These are phyloP conservation scores for Meghimatium bilineatum DNA, from an alignment of 2,888 invertebrate genomes.

Conservation along the genomic window DNA sequence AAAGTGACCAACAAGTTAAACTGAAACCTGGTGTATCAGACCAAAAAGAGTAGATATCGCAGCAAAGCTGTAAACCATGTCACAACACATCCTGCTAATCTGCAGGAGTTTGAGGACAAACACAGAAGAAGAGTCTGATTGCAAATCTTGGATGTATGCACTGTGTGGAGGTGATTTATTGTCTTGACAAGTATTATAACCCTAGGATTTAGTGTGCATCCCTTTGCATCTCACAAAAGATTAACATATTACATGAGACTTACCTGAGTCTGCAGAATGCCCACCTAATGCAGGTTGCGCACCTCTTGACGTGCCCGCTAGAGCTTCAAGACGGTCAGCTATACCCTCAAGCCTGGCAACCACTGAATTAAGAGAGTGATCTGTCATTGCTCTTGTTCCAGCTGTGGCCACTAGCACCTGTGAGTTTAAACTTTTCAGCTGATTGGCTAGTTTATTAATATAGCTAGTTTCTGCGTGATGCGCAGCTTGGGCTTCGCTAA, in stretches of 20 bases:
- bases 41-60: too few relatives aligned
- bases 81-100: too few relatives aligned
- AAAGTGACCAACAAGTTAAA: too few relatives aligned
- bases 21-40: too few relatives aligned
- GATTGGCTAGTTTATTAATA: conserved; percentile 47
- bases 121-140: too few relatives aligned
- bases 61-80: too few relatives aligned
- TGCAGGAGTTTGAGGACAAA: too few relatives aligned
- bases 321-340: conserved; percentile 82
- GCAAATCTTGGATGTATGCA: too few relatives aligned
- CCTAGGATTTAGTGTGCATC: too few relatives aligned
- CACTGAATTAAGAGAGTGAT: conserved; percentile 82
- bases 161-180: too few relatives aligned
- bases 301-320: conserved; percentile 51
- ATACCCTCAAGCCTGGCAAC: conserved; percentile 86
- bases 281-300: neutral
- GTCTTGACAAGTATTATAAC: too few relatives aligned
- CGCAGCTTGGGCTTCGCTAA: conserved; percentile 31
- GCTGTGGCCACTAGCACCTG: conserved; percentile 44
- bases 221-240: too few relatives aligned
- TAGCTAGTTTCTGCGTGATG: conserved; percentile 17
- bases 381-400: conserved; percentile 59
- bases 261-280: conserved; percentile 49
- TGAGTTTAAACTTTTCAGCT: conserved; percentile 51
- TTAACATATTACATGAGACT: conserved; percentile 6